Evolutionary conservation across 2,113 vertebrate genomes (phyloP).

Genomic region (Mystacornis crossleyi): DNA sequence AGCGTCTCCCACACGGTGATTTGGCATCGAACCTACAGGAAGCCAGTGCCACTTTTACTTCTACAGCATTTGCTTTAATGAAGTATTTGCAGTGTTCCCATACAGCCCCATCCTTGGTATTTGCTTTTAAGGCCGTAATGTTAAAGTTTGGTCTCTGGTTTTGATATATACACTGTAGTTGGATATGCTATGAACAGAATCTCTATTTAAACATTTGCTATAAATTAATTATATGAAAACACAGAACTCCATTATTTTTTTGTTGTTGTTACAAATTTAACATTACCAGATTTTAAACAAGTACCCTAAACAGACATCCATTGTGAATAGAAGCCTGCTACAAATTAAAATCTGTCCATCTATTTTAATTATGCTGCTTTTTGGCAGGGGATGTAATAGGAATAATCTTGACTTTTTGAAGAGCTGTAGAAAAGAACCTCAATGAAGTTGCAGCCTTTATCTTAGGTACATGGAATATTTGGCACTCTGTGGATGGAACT

Average conservation of each 20-base stretch:
- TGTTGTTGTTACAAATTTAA: conserved; percentile 66
- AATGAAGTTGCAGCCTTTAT: conserved; percentile 27
- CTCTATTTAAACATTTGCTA: conserved; percentile 57
- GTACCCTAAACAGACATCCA: conserved; percentile 48
- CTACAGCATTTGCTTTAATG: neutral
- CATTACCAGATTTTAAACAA: conserved; percentile 61
- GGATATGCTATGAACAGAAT: conserved; percentile 45
- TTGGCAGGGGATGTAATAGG: neutral
- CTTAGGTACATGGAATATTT: conserved; percentile 24
- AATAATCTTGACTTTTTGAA: conserved; percentile 53
- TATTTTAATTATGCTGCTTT: conserved; percentile 50
- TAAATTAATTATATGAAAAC: conserved; percentile 68
- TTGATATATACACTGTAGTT: conserved; percentile 48
- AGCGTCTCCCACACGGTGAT: neutral
- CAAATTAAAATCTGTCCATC: conserved; percentile 65
- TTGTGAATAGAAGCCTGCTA: conserved; percentile 65
- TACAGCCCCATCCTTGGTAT: conserved; percentile 13
- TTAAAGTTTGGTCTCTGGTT: conserved; percentile 57
- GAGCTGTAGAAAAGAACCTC: conserved; percentile 24
- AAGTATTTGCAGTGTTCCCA: conserved; percentile 21
- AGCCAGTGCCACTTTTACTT: neutral
- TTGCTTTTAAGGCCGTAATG: conserved; percentile 17
- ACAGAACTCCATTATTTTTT: conserved; percentile 45
- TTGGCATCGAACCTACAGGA: conserved; percentile 2
- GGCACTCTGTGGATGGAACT: neutral